Evolutionary conservation across 2,113 vertebrate genomes (phyloP), one percentile per base, ranked within the genome.

Genomic region (Hirundichthys speculiger): DNA sequence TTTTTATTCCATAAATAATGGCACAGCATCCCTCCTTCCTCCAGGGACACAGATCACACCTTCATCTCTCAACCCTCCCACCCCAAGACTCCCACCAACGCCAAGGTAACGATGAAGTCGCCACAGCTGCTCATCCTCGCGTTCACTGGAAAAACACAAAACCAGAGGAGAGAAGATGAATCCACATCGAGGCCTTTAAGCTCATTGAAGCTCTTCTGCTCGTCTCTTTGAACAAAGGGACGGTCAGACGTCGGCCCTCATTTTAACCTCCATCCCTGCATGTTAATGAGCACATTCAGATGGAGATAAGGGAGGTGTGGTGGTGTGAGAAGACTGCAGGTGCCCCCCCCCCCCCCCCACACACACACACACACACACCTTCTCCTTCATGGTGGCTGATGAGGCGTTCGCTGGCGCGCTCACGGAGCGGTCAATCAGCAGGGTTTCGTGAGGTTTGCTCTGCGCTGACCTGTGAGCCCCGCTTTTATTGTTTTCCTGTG

Each of bases 181-280:
- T 61, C 60, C n/a, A 10, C 9, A 34, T 34, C 30, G 11, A 34
- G 30, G 30, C 30, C 30, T 34, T 34, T 6, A 34, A 34, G 30
- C 30, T 34, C 11, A n/a, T n/a, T n/a, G n/a, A n/a, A n/a, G n/a
- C n/a, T 48, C 43, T 24, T 54, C 43, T 50, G 49, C 3, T 4
- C 10, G 5, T 56, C 53, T 54, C 21, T 21, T 63, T 18, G 24
- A 68, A 56, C 53, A 71, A 64, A 55, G 53, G 58, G 27, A 61
- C 75, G 11, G 11, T 34, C 59, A 54, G 54, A 62, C 25, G 63
- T 61, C 41, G 24, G 13, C 62, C 14, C 16, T 25, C 22, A 8
- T 34, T 64, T 54, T 68, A 46, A 68, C 80, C 63, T 79, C 65
- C 63, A 60, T 56, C 45, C 30, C 61, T 18, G 2, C 39, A 43